Evolutionary conservation across 1,140 invertebrate genomes (phyloP).

Genomic region (Teleopsis dalmanni): DNA sequence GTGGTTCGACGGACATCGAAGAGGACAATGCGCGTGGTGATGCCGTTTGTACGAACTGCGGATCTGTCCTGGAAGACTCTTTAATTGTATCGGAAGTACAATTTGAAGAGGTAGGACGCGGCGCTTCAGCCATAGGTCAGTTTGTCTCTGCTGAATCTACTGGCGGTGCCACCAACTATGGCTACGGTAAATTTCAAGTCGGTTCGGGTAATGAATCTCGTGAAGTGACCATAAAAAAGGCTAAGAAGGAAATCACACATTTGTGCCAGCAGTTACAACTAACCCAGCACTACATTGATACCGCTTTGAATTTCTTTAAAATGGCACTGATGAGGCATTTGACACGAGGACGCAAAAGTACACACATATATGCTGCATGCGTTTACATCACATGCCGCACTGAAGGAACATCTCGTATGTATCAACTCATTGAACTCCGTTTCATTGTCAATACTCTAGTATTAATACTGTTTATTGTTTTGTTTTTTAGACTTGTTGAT

Average conservation of each 20-base stretch:
- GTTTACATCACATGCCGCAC: slow-evolving; percentile 95
- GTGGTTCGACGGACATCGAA: slow-evolving; percentile 91
- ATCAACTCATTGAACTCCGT: slow-evolving; percentile 18
- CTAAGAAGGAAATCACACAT: slow-evolving; percentile 70
- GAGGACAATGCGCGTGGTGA: slow-evolving; percentile 86
- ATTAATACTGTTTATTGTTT: not conserved
- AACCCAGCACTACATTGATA: slow-evolving; percentile 87
- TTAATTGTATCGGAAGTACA: slow-evolving; percentile 94
- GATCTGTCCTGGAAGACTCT: slow-evolving; percentile 90
- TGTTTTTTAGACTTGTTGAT: slow-evolving; percentile 82
- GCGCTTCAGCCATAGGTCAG: slow-evolving; percentile 80
- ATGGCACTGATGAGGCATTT: slow-evolving; percentile 83
- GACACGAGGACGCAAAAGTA: slow-evolving; percentile 82
- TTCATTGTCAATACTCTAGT: not conserved
- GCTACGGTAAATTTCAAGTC: slow-evolving; percentile 65
- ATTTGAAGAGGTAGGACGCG: slow-evolving; percentile 88
- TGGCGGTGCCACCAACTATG: slow-evolving; percentile 70
- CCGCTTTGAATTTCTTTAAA: slow-evolving; percentile 93
- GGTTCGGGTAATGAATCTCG: slow-evolving; percentile 79
- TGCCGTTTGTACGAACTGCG: slow-evolving; percentile 93
- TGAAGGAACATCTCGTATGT: slow-evolving; percentile 87
- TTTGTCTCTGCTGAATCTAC: slow-evolving; percentile 85
- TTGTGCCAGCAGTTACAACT: slow-evolving; percentile 73
- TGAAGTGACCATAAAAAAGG: slow-evolving; percentile 82
- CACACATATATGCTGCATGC: slow-evolving; percentile 93